A percentile compares a stretch with the other conserved stretches of the same genome.
Evolutionary conservation across 1,140 invertebrate species (phyloP).

Genomic region (Drosophila trapezifrons): DNA sequence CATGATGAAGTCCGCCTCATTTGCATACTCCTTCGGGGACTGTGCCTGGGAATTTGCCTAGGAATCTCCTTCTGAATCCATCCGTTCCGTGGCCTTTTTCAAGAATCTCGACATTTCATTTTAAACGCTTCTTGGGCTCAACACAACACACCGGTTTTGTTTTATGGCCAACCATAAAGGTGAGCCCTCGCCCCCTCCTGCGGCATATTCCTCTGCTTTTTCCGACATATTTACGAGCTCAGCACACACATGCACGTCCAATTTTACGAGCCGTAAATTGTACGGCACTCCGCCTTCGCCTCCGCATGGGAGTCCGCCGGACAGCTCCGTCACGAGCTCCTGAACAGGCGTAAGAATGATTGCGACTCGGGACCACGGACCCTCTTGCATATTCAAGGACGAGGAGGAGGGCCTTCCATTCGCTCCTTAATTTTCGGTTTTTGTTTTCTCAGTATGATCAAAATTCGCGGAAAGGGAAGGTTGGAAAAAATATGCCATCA

Average conservation of each 20-base stretch:
- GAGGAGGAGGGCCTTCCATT: neutral
- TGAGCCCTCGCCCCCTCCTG: neutral
- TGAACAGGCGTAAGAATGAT: slow-evolving; percentile 30
- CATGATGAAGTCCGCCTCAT: slow-evolving; percentile 29
- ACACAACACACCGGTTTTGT: slow-evolving; percentile 47
- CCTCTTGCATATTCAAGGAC: slow-evolving; percentile 34
- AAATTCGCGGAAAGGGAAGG: slow-evolving; percentile 6
- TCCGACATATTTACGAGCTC: slow-evolving; percentile 31
- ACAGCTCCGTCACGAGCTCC: slow-evolving; percentile 23
- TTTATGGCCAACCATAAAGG: slow-evolving; percentile 59
- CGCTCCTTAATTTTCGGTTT: slow-evolving; percentile 20
- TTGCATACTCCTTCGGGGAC: slow-evolving; percentile 35
- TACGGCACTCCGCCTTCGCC: slow-evolving; percentile 35
- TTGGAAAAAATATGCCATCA: neutral
- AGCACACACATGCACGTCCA: slow-evolving; percentile 33
- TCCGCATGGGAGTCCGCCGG: slow-evolving; percentile 8
- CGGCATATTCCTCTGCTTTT: slow-evolving; percentile 14
- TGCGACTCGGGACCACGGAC: slow-evolving; percentile 20
- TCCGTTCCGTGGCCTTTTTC: neutral
- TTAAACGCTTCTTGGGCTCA: slow-evolving; percentile 44
- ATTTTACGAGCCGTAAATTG: slow-evolving; percentile 74
- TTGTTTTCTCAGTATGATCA: slow-evolving; percentile 24
- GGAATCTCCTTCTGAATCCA: neutral
- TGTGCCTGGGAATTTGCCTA: slow-evolving; percentile 5
- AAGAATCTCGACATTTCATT: slow-evolving; percentile 62